A percentile compares a stretch with the other conserved stretches of the same genome.
Conservation (phyloP, 2,797 vertebrate species). For the Adelosebastes latens region DNA sequence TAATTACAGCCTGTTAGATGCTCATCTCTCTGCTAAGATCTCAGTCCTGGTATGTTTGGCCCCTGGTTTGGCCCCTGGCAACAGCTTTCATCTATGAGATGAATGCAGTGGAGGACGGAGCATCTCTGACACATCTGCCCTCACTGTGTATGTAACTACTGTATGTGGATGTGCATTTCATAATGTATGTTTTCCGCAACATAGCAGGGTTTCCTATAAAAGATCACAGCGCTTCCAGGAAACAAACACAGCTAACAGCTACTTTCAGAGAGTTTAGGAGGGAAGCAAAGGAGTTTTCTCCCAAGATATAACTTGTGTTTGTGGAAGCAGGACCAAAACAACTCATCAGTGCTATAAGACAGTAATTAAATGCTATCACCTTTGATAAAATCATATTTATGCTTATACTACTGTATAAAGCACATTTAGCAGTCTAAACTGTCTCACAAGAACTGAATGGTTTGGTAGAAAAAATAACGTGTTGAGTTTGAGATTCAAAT, state of each 20-base stretch:
- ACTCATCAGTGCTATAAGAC: not conserved
- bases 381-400: not conserved
- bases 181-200: conserved; percentile 7
- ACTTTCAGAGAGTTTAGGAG: conserved; percentile 24
- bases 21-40: conserved; percentile 38
- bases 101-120: conserved; percentile 31
- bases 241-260: conserved; percentile 19
- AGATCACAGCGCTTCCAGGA: not conserved
- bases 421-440: not conserved
- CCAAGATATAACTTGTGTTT: not conserved
- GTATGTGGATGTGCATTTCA: not conserved
- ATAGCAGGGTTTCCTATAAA: conserved; percentile 10
- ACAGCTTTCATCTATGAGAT: conserved; percentile 73
- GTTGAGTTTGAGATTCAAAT: not conserved
- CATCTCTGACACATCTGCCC: conserved; percentile 53
- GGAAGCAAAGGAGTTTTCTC: conserved; percentile 6
- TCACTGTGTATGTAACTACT: not conserved
- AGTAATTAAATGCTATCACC: not conserved
- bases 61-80: conserved; percentile 69
- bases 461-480: not conserved
- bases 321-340: not conserved
- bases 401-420: not conserved
- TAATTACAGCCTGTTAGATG: conserved; percentile 68
- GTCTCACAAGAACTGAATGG: not conserved
- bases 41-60: conserved; percentile 68